Evolutionary conservation across 1,140 invertebrate species (phyloP).

Genomic region (Nasonia giraulti): DNA sequence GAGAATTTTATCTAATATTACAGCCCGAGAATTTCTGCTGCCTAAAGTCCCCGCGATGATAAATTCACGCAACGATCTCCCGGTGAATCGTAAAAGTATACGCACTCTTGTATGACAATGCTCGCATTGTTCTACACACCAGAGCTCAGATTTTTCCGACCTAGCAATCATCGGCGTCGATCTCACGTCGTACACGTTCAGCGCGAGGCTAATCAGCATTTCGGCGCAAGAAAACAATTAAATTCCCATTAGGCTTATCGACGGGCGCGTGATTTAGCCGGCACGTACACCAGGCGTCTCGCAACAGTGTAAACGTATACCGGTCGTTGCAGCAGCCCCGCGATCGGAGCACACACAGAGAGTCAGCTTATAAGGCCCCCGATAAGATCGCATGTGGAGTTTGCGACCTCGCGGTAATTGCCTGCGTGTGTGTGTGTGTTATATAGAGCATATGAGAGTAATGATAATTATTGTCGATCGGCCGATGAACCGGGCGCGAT

Average conservation of each 20-base stretch:
- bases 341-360: neutral
- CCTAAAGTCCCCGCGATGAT: no score
- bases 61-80: no score
- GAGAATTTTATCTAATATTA: no score
- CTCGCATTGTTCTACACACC: no score
- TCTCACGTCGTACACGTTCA: neutral
- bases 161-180: neutral
- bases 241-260: slow-evolving; percentile 31
- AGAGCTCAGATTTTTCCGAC: neutral
- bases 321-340: neutral
- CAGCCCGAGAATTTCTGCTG: no score
- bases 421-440: neutral
- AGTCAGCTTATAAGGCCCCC: neutral
- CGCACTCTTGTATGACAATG: no score
- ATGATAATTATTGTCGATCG: neutral
- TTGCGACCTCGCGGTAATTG: slow-evolving; percentile 15
- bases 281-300: neutral
- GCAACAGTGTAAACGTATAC: neutral
- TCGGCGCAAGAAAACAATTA: slow-evolving; percentile 31
- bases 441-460: neutral
- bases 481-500: neutral
- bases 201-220: neutral
- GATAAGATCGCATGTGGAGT: slow-evolving; percentile 38
- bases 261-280: neutral
- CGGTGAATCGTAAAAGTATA: no score